These are phyloP conservation scores for Ptilonorhynchus violaceus DNA, from an alignment of 2,113 vertebrate genomes.

Conservation along the genomic window DNA sequence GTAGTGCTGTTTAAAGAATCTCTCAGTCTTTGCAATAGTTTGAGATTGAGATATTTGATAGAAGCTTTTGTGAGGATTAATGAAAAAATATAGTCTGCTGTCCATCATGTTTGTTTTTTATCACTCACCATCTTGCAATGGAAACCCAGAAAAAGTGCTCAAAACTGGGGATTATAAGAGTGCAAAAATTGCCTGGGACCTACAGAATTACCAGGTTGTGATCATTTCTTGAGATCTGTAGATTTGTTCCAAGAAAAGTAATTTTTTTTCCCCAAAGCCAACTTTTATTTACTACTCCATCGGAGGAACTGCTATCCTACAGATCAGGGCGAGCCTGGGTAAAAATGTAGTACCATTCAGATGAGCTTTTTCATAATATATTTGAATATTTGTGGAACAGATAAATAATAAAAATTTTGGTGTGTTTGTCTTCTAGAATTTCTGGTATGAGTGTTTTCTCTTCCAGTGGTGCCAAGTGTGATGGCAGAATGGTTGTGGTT, in stretches of 20 bases:
- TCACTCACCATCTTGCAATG: background rate
- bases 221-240: background rate
- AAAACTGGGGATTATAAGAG: background rate
- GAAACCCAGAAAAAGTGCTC: background rate
- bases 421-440: background rate
- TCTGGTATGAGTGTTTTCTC: background rate
- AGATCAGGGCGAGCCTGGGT: background rate
- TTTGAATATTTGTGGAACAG: background rate
- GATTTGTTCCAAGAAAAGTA: background rate
- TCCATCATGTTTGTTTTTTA: background rate
- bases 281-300: background rate
- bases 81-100: background rate
- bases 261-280: background rate
- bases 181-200: background rate
- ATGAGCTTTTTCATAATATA: background rate
- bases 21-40: background rate
- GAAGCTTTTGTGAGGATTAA: conserved; percentile 14
- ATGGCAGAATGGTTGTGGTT: background rate
- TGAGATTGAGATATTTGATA: background rate
- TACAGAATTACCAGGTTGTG: background rate
- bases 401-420: background rate
- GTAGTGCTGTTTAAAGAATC: background rate
- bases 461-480: background rate
- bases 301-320: background rate
- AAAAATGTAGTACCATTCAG: background rate